phyloP scores from a whole-genome alignment of 1,140 invertebrate genomes.

The Parapsyche elsis region DNA sequence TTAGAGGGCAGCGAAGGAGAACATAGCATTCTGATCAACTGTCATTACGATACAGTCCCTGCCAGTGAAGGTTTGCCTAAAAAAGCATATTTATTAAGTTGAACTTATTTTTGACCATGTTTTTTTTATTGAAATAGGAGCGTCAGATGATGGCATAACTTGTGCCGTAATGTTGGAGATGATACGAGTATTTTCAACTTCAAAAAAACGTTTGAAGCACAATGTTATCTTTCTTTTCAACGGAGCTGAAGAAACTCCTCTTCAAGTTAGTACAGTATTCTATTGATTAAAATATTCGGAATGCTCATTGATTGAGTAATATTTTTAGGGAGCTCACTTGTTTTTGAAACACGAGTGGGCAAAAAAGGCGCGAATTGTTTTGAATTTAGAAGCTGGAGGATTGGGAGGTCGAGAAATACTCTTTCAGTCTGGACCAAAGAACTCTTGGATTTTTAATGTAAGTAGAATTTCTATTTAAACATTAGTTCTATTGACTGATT shows the following conservation, averaged over 20 bases:
- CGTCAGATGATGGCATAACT: conserved; percentile 81
- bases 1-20: conserved; percentile 68
- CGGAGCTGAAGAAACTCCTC: conserved; percentile 81
- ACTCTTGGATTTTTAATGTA: conserved; percentile 71
- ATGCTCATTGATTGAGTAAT: conserved; percentile 74
- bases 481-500: too few species aligned
- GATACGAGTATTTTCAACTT: conserved; percentile 71
- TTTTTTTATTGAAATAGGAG: conserved; percentile 63
- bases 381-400: conserved; percentile 83
- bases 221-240: conserved; percentile 84
- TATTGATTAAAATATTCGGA: conserved; percentile 67
- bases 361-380: conserved; percentile 70
- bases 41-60: conserved; percentile 84
- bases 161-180: conserved; percentile 82
- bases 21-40: conserved; percentile 79
- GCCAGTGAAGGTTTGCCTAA: conserved; percentile 71
- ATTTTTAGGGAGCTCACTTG: conserved; percentile 74
- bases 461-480: not conserved
- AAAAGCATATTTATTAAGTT: not conserved
- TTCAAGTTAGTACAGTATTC: conserved; percentile 60
- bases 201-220: conserved; percentile 66
- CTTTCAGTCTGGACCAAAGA: conserved; percentile 75
- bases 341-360: conserved; percentile 84
- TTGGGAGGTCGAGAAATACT: conserved; percentile 79
- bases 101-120: not conserved